Base-by-base conservation (phyloP, 2,888 invertebrate genomes). In the Volucella bombylans region DNA sequence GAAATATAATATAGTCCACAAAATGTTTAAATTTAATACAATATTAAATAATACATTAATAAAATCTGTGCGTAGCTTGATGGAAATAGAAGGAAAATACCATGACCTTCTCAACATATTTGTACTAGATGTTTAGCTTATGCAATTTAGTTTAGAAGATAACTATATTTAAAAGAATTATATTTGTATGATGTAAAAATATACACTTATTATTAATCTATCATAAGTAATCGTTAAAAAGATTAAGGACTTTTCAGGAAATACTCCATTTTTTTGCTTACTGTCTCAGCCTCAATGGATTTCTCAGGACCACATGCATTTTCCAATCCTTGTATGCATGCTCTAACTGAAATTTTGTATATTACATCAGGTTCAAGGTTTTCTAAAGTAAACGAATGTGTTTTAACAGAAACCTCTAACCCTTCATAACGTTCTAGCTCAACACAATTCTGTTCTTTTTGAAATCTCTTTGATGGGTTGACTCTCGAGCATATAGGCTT, bases 261-360 rank as follows among this genome's bases (percentile, higher is more conserved):
- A 54, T 61, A 38, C 11, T 68, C 67, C 41, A 88, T 80, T 39
- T 88, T 88, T 71, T 87, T 88, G 45, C 88, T 79, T 0, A 89
- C 68, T 0, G 89, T 87, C 39, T 89, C 87, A 0, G 87, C 86
- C n/a, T 67, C 59, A 49, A 88, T 78, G 1, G 64, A 62, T n/a
- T 69, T 83, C 1, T 89, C 90, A 0, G 80, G 85, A n/a, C 91
- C 90, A 52, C 91, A 91, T 0, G 89, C 89, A 68, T 90, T 90
- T 38, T 80, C 10, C 41, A 91, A 68, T 2, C 76, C 87, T 0
- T 86, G 82, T 0, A 89, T 89, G 81, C 91, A 91, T 2, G 91
- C 91, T 0, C 89, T 88, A 0, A 91, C 73, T n/a, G 88, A 87
- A 8, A 91, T 86, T 9, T 87, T 87, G 86, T 91, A 91, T 2